Evolutionary conservation across 2,888 invertebrate species (phyloP).

Genomic region (Ophioninae sp.): DNA sequence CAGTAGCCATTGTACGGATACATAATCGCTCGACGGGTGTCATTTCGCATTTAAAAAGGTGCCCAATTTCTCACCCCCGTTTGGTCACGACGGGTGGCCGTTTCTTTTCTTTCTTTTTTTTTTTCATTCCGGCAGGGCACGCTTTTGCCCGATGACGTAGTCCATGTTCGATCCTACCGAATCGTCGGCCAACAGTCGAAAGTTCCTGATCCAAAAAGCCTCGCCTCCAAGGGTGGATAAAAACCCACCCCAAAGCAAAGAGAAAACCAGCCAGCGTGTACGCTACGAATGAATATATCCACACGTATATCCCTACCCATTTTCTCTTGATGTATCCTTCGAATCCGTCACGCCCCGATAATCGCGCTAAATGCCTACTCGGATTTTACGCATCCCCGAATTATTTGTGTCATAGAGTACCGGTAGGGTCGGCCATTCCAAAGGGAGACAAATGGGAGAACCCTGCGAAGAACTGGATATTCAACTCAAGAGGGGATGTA

Average conservation of each 20-base stretch:
- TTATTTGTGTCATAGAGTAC: constrained; percentile 71
- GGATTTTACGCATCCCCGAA: constrained; percentile 81
- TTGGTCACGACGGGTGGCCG: constrained; percentile 75
- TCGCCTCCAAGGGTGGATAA: constrained; percentile 67
- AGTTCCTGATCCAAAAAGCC: constrained; percentile 45
- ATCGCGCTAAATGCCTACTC: constrained; percentile 74
- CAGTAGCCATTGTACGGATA: constrained; percentile 61
- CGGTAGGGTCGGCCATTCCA: constrained; percentile 22
- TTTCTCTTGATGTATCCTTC: constrained; percentile 65
- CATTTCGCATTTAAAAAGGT: constrained; percentile 73
- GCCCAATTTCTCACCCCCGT: constrained; percentile 80
- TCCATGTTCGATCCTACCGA: constrained; percentile 47
- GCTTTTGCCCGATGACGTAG: constrained; percentile 53
- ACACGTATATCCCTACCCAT: background rate
- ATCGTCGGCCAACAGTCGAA: constrained; percentile 66
- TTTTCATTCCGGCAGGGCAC: constrained; percentile 39
- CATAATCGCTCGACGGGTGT: constrained; percentile 75
- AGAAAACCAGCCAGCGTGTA: constrained; percentile 56
- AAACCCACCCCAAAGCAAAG: constrained; percentile 66
- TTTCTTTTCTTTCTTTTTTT: too few relatives aligned
- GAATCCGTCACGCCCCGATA: constrained; percentile 76
- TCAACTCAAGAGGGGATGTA: constrained; percentile 38
- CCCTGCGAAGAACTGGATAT: constrained; percentile 19
- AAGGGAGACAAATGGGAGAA: constrained; percentile 29
- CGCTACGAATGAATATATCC: background rate